A percentile compares a stretch with the other conserved stretches of the same genome.
Conservation (phyloP, 2,888 invertebrate species). For the Pristionchus japonicus region DNA sequence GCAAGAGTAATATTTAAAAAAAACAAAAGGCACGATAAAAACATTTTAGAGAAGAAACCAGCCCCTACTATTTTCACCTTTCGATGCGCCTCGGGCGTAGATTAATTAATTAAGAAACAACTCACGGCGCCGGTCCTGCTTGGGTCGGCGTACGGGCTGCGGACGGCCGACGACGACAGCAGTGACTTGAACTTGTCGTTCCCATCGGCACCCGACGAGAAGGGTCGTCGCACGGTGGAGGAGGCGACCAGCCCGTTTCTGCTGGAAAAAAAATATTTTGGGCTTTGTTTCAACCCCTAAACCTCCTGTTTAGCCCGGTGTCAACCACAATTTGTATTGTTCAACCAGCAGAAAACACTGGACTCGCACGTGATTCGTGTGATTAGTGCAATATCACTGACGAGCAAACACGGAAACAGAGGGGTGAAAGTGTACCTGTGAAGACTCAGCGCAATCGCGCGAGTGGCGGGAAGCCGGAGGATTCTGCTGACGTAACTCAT, state of each 20-base stretch:
- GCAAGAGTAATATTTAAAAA: too few species aligned
- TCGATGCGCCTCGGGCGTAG: neutral
- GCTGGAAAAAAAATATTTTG: neutral
- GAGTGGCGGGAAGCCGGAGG: neutral
- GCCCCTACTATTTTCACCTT: too few species aligned
- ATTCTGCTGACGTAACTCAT: slow-evolving; percentile 3
- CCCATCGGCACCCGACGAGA: slow-evolving; percentile 11
- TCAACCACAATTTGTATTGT: too few species aligned
- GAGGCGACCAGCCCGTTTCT: neutral
- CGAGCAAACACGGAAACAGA: neutral
- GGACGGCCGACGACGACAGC: slow-evolving; percentile 50
- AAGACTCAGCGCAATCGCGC: slow-evolving; percentile 4
- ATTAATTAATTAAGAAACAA: neutral
- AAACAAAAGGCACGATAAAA: too few species aligned
- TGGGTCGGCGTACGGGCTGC: slow-evolving; percentile 53
- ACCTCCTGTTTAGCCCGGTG: too few species aligned
- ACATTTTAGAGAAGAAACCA: too few species aligned
- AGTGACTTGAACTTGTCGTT: slow-evolving; percentile 50
- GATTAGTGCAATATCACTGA: neutral
- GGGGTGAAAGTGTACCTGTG: slow-evolving; percentile 13
- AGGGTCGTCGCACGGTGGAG: neutral
- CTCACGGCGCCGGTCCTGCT: slow-evolving; percentile 48
- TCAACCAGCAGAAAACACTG: too few species aligned
- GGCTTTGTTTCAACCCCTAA: neutral
- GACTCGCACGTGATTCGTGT: neutral